These are phyloP conservation scores for Rhagonycha fulva DNA, from an alignment of 2,888 invertebrate genomes.

Conservation along the genomic window DNA sequence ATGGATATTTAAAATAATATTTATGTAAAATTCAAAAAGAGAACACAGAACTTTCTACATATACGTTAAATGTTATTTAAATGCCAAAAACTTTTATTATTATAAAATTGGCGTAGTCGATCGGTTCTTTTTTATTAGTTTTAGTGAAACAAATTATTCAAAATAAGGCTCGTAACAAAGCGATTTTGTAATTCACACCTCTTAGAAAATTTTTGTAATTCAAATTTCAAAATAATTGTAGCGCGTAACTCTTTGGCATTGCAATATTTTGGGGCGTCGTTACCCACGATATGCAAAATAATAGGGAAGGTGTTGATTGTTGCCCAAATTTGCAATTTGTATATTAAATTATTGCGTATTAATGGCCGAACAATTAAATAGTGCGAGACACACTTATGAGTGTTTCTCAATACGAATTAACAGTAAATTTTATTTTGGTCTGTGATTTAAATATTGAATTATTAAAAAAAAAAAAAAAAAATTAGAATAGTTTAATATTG, in stretches of 20 bases:
- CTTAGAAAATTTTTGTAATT: background rate
- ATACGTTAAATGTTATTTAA: background rate
- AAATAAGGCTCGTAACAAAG: background rate
- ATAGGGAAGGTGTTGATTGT: background rate
- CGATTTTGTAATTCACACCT: background rate
- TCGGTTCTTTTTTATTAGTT: background rate
- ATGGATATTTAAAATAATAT: background rate
- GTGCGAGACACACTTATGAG: background rate
- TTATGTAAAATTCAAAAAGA: background rate
- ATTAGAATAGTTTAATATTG: conserved; percentile 4
- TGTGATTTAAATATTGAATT: conserved; percentile 1
- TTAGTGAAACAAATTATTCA: too few species aligned
- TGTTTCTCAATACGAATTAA: background rate
- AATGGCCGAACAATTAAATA: background rate
- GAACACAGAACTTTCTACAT: background rate
- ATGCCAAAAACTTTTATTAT: background rate
- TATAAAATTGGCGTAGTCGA: background rate
- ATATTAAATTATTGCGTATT: background rate
- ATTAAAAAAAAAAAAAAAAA: background rate
- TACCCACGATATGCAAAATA: background rate
- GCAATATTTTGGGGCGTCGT: background rate
- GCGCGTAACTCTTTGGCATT: background rate
- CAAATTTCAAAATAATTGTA: background rate
- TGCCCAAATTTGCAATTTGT: background rate
- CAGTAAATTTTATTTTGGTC: background rate